These are phyloP conservation scores for Scaptomyza flava DNA, from an alignment of 2,888 invertebrate species.

Conservation along the genomic window DNA sequence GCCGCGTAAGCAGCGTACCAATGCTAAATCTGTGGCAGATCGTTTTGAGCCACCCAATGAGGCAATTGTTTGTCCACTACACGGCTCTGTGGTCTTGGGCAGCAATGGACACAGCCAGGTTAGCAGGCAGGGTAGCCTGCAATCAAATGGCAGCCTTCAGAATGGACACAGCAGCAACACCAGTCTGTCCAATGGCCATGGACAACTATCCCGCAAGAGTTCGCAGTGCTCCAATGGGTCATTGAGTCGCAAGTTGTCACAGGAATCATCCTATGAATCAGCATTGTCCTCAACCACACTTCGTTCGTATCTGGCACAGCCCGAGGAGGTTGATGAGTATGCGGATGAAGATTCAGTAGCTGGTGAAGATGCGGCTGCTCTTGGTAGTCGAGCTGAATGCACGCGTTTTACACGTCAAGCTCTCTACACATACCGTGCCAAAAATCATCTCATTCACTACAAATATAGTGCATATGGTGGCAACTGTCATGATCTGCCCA, in stretches of 20 bases:
- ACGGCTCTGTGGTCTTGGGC: constrained; percentile 58
- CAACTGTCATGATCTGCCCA: constrained; percentile 93
- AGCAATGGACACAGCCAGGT: constrained; percentile 66
- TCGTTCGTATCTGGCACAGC: constrained; percentile 80
- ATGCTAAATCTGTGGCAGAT: constrained; percentile 85
- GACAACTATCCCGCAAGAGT: constrained; percentile 76
- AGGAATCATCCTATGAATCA: constrained; percentile 82
- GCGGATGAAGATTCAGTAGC: constrained; percentile 54
- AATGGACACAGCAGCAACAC: constrained; percentile 64
- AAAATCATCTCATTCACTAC: constrained; percentile 95
- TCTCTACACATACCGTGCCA: constrained; percentile 91
- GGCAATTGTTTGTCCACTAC: constrained; percentile 81
- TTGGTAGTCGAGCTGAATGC: constrained; percentile 81
- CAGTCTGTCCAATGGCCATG: constrained; percentile 69
- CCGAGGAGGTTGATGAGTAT: constrained; percentile 79
- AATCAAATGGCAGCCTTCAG: constrained; percentile 71
- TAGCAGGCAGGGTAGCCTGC: constrained; percentile 66
- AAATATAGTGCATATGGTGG: constrained; percentile 96
- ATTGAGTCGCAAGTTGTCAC: constrained; percentile 60
- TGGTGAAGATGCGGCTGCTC: constrained; percentile 30
- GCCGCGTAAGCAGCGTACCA: constrained; percentile 92
- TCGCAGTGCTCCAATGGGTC: constrained; percentile 78
- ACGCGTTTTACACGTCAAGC: constrained; percentile 87
- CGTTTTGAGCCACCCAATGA: constrained; percentile 81
- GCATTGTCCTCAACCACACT: constrained; percentile 79